Evolutionary conservation across 2,888 invertebrate genomes (phyloP).

Genomic region (Agrochola circellaris): DNA sequence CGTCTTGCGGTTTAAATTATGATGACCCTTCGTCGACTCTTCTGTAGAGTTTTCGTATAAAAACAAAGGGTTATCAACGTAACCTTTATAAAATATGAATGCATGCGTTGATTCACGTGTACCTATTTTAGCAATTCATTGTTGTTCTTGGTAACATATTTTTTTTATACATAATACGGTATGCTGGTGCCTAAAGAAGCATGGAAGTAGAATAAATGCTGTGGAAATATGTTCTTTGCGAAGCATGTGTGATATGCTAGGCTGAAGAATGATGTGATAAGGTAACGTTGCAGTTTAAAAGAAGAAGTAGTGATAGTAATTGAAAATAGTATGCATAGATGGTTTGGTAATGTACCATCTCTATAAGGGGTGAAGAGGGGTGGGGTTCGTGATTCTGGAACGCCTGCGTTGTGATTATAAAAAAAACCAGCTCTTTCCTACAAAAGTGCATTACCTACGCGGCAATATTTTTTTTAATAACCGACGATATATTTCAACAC

Average conservation of each 20-base stretch:
- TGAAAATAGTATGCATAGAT: background rate
- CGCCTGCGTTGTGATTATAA: too few species aligned
- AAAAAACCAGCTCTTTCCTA: too few species aligned
- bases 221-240: too few species aligned
- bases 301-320: background rate
- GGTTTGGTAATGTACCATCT: too few species aligned
- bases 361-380: too few species aligned
- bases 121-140: background rate
- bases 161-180: background rate
- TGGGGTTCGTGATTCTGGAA: too few species aligned
- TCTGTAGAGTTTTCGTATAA: background rate
- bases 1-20: background rate
- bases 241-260: background rate
- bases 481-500: too few species aligned
- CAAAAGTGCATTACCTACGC: too few species aligned
- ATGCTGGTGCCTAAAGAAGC: too few species aligned
- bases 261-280: background rate
- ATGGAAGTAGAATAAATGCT: too few species aligned
- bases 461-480: too few species aligned
- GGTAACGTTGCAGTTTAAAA: background rate
- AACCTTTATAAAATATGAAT: background rate
- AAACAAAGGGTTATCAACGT: slow-evolving; percentile 9
- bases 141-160: background rate
- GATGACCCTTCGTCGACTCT: background rate
- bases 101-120: background rate